These are phyloP conservation scores for Amblyornis subalaris DNA, from an alignment of 2,113 vertebrate species.

Conservation along the genomic window DNA sequence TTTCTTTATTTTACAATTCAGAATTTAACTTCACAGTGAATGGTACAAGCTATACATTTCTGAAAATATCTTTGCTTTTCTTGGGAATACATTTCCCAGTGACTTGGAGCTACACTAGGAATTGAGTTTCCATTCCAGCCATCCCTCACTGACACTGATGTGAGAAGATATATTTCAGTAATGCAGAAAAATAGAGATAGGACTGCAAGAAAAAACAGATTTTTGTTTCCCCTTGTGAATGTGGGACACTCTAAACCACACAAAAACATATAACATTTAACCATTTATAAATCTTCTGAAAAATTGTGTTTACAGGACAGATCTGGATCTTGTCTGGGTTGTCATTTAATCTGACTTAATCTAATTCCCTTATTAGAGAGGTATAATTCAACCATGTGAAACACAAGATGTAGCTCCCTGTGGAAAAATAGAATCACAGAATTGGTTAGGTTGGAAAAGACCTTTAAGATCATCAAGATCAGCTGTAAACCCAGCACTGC, in stretches of 20 bases:
- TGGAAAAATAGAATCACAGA: not conserved
- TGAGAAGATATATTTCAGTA: not conserved
- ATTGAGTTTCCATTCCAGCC: not conserved
- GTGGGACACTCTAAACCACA: not conserved
- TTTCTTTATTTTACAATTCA: not conserved
- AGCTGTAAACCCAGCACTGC: not conserved
- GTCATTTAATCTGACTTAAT: not conserved
- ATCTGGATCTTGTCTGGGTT: not conserved
- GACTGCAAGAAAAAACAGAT: not conserved
- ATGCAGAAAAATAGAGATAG: not conserved
- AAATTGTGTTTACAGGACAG: not conserved
- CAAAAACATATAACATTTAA: not conserved
- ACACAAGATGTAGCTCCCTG: not conserved
- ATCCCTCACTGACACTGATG: not conserved
- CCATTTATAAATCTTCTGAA: not conserved
- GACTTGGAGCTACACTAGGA: not conserved
- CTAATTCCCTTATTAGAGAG: not conserved
- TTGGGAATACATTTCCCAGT: not conserved
- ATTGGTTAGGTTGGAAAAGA: not conserved
- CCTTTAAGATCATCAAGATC: not conserved
- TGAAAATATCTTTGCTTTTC: not conserved
- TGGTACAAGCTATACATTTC: not conserved
- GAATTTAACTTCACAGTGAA: not conserved
- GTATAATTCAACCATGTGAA: not conserved
- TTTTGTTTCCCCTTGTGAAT: not conserved